Base-by-base conservation (phyloP, 2,888 invertebrate genomes). In the Aquatica leii region DNA sequence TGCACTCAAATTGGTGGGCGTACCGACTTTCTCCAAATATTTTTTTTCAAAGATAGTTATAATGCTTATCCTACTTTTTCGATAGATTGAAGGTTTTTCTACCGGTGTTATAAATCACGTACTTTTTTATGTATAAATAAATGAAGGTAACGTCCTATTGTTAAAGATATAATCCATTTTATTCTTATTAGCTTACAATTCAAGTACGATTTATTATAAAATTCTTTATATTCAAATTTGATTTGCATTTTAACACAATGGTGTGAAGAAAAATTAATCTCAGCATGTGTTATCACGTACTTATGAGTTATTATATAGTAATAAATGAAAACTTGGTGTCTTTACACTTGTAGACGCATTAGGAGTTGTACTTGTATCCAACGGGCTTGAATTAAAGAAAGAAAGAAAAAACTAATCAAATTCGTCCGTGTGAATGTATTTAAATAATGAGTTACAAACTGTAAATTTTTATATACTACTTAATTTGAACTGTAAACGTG, bases 391-490 rank as follows among this genome's bases (percentile, higher is more conserved):
- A 49, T 15, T n/a, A n/a, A n/a, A n/a, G 43, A 56, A 49, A 37
- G 20, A 69, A n/a, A n/a, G n/a, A 66, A 59, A 66, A 68, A 65
- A 69, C 65, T 65, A 68, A 69, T 66, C 68, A 68, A 68, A 63
- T 48, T 60, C 65, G 56, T 70, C 67, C 71, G 71, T 72, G 73
- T 73, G 73, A 73, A 73, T 71, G 67, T 69, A 70, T 67, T 65
- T 69, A 69, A 62, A 67, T 59, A 67, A 69, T 66, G 53, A 61
- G 60, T 56, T 69, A 69, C 69, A 64, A 64, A 67, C 68, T 66
- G 69, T 65, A 67, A 62, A 65, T 65, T 61, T 66, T 61, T 66
- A 66, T 54, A 65, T 55, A 59, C 62, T 66, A 60, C 62, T 67
- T 67, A 67, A 69, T 68, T 65, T 68, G 60, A 64, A 59, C 66